Conservation (phyloP, 2,888 invertebrate species). For the Yponomeuta plumbellus region DNA sequence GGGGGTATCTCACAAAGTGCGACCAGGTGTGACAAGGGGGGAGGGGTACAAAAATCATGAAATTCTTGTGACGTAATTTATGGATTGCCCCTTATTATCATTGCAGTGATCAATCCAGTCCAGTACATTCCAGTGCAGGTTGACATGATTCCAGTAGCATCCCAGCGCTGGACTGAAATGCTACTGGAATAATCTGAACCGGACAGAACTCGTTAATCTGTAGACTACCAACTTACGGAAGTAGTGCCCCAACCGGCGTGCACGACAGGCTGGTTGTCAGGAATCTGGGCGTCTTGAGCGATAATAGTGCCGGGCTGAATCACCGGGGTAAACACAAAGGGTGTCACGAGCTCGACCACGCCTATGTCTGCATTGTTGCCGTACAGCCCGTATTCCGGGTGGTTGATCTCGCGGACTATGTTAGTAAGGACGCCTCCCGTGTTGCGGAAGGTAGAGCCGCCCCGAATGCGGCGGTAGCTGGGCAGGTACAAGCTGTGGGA, state of each 20-base stretch:
- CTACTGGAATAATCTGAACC: too few species aligned
- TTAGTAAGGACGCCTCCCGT: conserved; percentile 39
- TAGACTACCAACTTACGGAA: conserved; percentile 33
- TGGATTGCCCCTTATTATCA: too few species aligned
- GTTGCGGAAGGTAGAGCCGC: conserved; percentile 42
- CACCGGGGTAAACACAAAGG: conserved; percentile 29
- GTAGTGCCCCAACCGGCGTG: conserved; percentile 48
- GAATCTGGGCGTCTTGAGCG: conserved; percentile 23
- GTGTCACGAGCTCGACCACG: conserved; percentile 30
- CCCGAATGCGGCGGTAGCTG: conserved; percentile 42
- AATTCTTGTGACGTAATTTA: too few species aligned
- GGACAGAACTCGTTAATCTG: too few species aligned
- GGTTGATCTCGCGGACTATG: conserved; percentile 31
- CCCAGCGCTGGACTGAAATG: too few species aligned
- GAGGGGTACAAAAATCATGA: too few species aligned
- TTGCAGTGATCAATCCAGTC: too few species aligned
- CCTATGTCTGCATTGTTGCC: conserved; percentile 40
- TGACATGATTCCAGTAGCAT: too few species aligned
- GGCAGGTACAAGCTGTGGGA: conserved; percentile 21
- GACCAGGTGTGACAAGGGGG: too few species aligned
- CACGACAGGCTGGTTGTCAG: conserved; percentile 34
- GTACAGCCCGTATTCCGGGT: conserved; percentile 35
- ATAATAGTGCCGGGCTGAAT: conserved; percentile 34
- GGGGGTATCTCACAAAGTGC: too few species aligned
- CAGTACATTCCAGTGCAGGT: too few species aligned